A percentile compares a stretch with the other conserved stretches of the same genome.
phyloP scores from a whole-genome alignment of 2,888 invertebrate genomes.

The Drosophila engyochracea region DNA sequence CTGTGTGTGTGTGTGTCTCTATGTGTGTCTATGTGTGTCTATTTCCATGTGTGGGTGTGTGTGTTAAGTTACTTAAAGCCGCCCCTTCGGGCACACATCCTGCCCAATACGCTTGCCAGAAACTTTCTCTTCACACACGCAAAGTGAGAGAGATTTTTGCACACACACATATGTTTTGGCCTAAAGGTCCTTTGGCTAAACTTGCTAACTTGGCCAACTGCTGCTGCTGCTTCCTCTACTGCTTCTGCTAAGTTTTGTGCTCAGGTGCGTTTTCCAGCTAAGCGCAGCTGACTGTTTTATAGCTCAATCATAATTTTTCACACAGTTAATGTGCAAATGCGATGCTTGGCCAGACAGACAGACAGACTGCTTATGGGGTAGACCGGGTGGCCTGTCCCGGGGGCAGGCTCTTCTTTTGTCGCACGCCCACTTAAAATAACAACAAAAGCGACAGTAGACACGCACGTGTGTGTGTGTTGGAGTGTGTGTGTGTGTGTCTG shows the following conservation, averaged over 20 bases:
- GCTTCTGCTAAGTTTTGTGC: neutral
- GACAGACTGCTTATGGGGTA: neutral
- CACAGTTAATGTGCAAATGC: constrained; percentile 81
- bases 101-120: constrained; percentile 38
- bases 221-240: neutral
- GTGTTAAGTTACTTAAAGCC: constrained; percentile 56
- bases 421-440: constrained; percentile 30
- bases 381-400: neutral
- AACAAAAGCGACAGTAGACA: constrained; percentile 27
- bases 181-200: constrained; percentile 22
- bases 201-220: constrained; percentile 34
- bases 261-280: constrained; percentile 40
- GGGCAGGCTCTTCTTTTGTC: constrained; percentile 10
- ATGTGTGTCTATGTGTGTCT: neutral
- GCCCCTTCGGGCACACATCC: constrained; percentile 37
- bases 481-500: constrained; percentile 32
- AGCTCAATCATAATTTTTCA: constrained; percentile 82
- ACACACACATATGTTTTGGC: constrained; percentile 28
- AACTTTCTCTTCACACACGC: constrained; percentile 30
- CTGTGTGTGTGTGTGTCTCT: constrained; percentile 4
- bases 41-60: constrained; percentile 1
- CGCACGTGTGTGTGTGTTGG: constrained; percentile 16
- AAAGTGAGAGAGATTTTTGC: neutral
- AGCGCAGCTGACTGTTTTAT: constrained; percentile 80
- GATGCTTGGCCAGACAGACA: constrained; percentile 34